These are phyloP conservation scores for Rhinoptilus africanus DNA, from an alignment of 2,113 vertebrate genomes.

Conservation along the genomic window DNA sequence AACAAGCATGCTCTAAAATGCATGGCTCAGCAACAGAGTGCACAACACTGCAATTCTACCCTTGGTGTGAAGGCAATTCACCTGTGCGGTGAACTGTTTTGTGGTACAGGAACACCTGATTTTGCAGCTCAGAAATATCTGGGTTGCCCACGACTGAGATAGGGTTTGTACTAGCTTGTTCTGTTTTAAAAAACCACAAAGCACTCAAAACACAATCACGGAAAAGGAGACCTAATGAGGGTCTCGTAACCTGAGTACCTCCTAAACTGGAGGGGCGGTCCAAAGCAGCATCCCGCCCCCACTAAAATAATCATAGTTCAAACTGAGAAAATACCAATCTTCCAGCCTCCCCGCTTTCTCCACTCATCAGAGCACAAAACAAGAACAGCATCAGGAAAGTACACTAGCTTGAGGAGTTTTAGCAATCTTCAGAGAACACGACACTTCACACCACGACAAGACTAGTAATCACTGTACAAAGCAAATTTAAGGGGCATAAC, in stretches of 20 bases:
- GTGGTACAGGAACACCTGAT: background rate
- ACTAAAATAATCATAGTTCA: background rate
- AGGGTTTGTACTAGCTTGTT: background rate
- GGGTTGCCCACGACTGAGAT: background rate
- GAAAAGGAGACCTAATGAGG: background rate
- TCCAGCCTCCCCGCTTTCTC: background rate
- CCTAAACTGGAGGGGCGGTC: accelerated
- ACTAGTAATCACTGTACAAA: background rate
- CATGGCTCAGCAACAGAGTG: background rate
- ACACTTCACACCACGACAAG: accelerated
- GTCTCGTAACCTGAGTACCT: background rate
- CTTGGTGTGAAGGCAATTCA: background rate
- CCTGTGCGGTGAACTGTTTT: background rate
- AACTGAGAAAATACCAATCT: background rate
- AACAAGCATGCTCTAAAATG: background rate
- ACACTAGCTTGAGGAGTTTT: background rate
- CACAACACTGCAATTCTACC: background rate
- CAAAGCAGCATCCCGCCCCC: background rate
- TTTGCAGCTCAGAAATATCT: background rate
- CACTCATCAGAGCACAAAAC: background rate
- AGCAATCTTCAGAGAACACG: background rate
- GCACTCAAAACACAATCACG: background rate
- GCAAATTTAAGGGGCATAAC: background rate
- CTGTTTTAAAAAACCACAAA: background rate
- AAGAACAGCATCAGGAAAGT: background rate